Evolutionary conservation across 1,140 invertebrate genomes (phyloP).

Genomic region (Nylanderia fulva): DNA sequence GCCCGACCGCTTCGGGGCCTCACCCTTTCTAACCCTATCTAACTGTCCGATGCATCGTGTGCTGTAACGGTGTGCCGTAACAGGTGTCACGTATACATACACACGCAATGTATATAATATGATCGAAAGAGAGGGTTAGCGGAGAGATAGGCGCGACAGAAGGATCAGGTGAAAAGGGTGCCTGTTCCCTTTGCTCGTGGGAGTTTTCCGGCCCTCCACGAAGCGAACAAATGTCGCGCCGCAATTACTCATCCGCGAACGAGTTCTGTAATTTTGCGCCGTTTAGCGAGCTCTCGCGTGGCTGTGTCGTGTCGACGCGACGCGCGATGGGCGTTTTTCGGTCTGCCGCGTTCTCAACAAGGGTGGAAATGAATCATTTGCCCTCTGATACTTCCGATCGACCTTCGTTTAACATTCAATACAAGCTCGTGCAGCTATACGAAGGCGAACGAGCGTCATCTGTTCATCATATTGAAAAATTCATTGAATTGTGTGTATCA

Average conservation of each 20-base stretch:
- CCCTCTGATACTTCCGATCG: slow-evolving; percentile 9
- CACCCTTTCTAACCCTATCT: slow-evolving; percentile 78
- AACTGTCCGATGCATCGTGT: slow-evolving; percentile 40
- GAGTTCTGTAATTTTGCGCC: slow-evolving; percentile 59
- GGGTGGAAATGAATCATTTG: slow-evolving; percentile 38
- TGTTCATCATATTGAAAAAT: slow-evolving; percentile 1
- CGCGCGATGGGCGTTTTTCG: slow-evolving; percentile 40
- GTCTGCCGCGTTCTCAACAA: slow-evolving; percentile 41
- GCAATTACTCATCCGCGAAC: slow-evolving; percentile 36
- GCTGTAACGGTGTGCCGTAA: slow-evolving; percentile 64
- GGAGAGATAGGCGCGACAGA: background rate
- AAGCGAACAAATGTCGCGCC: slow-evolving; percentile 47
- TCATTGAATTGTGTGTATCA: background rate
- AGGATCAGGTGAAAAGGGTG: slow-evolving; percentile 58
- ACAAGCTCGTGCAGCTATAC: background rate
- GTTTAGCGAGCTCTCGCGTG: slow-evolving; percentile 50
- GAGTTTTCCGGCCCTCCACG: slow-evolving; percentile 17
- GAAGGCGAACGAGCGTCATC: background rate
- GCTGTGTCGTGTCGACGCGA: slow-evolving; percentile 19
- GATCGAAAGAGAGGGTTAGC: slow-evolving; percentile 59
- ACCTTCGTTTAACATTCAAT: too few species aligned
- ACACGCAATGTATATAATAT: background rate
- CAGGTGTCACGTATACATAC: slow-evolving; percentile 60
- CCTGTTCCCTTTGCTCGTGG: slow-evolving; percentile 18
- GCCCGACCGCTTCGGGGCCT: slow-evolving; percentile 60